Percentiles rank a stretch among this genome's conserved stretches.
These are phyloP conservation scores for Eurystomus gularis DNA, from an alignment of 2,113 vertebrate genomes.

Conservation along the genomic window DNA sequence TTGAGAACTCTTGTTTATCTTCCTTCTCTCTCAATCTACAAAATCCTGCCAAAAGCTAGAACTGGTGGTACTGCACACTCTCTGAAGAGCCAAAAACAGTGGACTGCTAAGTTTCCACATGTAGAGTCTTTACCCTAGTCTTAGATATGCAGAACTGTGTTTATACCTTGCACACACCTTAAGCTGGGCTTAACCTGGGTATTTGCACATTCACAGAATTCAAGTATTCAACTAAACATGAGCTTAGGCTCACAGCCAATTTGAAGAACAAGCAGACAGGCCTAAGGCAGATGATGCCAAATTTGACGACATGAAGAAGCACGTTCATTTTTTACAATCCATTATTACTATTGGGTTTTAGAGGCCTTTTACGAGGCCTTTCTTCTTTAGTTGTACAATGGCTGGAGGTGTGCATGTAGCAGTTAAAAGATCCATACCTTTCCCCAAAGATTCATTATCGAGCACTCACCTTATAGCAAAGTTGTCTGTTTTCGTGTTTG, in stretches of 20 bases:
- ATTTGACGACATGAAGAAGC: background rate
- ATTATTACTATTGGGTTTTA: background rate
- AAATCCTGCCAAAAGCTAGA: background rate
- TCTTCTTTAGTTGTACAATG: background rate
- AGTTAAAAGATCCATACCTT: background rate
- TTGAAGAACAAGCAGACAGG: background rate
- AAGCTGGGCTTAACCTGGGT: background rate
- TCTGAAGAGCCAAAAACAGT: background rate
- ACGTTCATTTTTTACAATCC: background rate
- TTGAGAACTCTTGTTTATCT: background rate
- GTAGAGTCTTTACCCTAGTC: background rate
- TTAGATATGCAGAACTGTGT: background rate
- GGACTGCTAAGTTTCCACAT: background rate
- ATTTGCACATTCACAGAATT: background rate
- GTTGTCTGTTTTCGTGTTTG: background rate
- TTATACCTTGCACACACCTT: background rate
- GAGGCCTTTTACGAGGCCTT: background rate
- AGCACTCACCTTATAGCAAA: background rate
- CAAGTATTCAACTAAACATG: background rate
- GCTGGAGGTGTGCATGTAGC: background rate
- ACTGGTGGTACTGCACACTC: background rate
- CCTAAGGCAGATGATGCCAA: background rate
- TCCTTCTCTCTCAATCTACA: background rate
- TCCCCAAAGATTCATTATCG: rapidly evolving
- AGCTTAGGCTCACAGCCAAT: background rate